Conservation (phyloP, 1,140 invertebrate genomes). For the Aleiodes sp. region DNA sequence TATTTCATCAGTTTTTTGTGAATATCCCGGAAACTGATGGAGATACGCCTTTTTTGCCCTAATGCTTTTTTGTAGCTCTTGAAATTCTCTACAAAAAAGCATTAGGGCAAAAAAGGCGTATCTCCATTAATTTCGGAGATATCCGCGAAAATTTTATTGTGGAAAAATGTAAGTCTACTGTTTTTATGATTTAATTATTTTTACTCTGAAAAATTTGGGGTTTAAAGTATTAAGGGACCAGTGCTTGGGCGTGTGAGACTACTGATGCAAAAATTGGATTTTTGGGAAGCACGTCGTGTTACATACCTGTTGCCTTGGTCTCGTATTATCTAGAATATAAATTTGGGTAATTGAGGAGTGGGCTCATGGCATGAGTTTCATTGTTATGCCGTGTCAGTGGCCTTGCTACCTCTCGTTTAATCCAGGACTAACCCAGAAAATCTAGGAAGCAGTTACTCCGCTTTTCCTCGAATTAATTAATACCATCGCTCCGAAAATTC, state of each 20-base stretch:
- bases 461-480: not conserved
- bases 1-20: no score
- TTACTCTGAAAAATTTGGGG: not conserved
- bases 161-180: no score
- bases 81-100: no score
- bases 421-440: no score
- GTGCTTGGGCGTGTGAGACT: not conserved
- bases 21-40: no score
- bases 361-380: not conserved
- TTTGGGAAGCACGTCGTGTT: not conserved
- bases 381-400: not conserved
- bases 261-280: conserved; percentile 12
- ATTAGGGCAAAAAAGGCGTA: no score
- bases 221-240: not conserved
- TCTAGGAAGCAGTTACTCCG: not conserved
- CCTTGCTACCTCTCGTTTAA: not conserved
- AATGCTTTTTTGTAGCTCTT: no score
- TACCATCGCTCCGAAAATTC: not conserved
- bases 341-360: not conserved
- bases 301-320: not conserved
- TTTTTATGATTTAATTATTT: no score
- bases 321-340: not conserved
- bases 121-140: no score
- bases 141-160: no score
- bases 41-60: no score